phyloP scores from a whole-genome alignment of 2,113 vertebrate genomes.

The Passer domesticus region DNA sequence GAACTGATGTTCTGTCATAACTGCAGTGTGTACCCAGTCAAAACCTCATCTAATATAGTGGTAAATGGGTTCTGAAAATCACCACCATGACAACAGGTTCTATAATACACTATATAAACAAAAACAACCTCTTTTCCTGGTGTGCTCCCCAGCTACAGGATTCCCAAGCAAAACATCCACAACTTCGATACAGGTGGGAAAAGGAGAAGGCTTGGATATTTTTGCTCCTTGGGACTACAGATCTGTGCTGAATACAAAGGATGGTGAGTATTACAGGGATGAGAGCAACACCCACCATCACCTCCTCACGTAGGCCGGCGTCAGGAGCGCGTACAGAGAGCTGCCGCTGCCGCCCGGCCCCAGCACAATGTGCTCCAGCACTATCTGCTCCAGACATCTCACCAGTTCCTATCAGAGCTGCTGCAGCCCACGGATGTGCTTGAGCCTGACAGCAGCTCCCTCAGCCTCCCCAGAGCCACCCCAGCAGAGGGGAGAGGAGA shows the following conservation, averaged over 20 bases:
- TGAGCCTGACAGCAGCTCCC: background rate
- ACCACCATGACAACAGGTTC: background rate
- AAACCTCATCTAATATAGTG: background rate
- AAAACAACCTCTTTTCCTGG: background rate
- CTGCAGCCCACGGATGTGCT: background rate
- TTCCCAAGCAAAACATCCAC: background rate
- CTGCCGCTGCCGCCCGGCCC: background rate
- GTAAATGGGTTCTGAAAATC: background rate
- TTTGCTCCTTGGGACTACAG: background rate
- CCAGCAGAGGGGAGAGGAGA: background rate
- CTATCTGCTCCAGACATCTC: constrained; percentile 64
- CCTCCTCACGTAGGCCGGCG: background rate
- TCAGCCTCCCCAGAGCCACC: background rate
- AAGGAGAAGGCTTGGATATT: background rate
- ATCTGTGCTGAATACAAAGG: background rate
- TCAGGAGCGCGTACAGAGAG: background rate
- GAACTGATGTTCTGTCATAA: background rate
- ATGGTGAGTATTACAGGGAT: fast-evolving
- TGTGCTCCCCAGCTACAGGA: background rate
- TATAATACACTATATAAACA: fast-evolving
- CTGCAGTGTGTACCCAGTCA: background rate
- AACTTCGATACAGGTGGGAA: background rate
- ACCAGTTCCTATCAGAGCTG: background rate
- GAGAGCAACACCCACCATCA: background rate
- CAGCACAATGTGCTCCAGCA: background rate